These are phyloP conservation scores for Vultur gryphus DNA, from an alignment of 2,797 vertebrate species.

Conservation along the genomic window DNA sequence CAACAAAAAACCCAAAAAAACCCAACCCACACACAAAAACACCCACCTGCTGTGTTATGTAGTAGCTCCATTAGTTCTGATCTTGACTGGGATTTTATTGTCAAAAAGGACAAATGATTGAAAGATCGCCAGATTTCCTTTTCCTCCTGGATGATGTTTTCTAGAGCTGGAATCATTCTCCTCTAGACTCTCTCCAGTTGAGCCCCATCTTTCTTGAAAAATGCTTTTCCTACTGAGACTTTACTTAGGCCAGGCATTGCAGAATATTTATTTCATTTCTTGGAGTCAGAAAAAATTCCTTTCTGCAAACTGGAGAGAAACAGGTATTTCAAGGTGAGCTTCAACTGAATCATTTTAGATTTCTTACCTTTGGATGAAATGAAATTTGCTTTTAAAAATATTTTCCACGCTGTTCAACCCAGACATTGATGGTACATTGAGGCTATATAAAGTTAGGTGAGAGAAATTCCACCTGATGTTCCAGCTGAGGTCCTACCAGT, in stretches of 20 bases:
- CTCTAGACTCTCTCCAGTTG: not conserved
- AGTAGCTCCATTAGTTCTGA: not conserved
- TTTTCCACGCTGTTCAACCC: not conserved
- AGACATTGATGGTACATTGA: not conserved
- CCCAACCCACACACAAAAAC: not conserved
- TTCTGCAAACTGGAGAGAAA: not conserved
- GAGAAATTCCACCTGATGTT: not conserved
- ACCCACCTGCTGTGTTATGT: fast-evolving
- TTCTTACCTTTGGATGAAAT: not conserved
- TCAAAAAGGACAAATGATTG: not conserved
- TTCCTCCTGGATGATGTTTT: not conserved
- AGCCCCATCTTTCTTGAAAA: not conserved
- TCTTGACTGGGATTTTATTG: not conserved
- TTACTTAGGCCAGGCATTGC: not conserved
- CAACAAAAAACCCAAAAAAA: not conserved
- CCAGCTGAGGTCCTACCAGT: not conserved
- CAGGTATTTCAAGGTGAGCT: not conserved
- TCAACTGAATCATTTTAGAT: not conserved
- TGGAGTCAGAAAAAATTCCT: not conserved
- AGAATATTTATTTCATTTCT: not conserved
- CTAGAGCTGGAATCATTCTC: not conserved
- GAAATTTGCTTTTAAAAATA: not conserved
- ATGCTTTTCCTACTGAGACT: not conserved
- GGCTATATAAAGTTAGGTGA: not conserved
- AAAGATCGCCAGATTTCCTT: not conserved